Base-by-base conservation (phyloP, 2,888 invertebrate species). In the Mongoloraphidia duomilia region DNA sequence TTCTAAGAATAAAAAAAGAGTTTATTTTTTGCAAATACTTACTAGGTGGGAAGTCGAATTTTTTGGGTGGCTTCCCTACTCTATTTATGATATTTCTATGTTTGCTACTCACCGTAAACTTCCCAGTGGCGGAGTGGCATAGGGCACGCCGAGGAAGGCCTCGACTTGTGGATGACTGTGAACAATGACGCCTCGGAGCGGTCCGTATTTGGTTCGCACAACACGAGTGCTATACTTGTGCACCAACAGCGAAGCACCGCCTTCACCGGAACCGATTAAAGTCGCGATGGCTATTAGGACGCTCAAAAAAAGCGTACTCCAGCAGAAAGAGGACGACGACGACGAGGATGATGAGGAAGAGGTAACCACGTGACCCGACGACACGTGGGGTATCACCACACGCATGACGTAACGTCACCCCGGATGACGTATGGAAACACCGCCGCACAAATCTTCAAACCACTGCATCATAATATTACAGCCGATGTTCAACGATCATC, bases 141-240 rank as follows among this genome's bases (percentile, higher is more conserved):
- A 95, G 40, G 92, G 93, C 57, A 95, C 87, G 53, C 94, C 94
- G 53, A 92, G 78, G 67, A 89, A 95, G 13, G 89, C 89, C 70
- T 94, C 93, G 57, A 94, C 90, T 53, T 79, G 79, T 53, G 84
- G 85, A 65, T 84, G 79, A 56, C 83, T 79, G 62, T 86, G 83
- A 46, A 89, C 80, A 58, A 88, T 80, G 65, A 89, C 80, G 49
- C 92, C 94, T 43, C 91, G 79, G 61, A 94, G 70, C 52, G 84
- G 80, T 36, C 93, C 94, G 75, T 92, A 93, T 66, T 90, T 86
- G 57, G 93, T 94, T 63, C 81, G 79, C 56, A 93, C 85, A 54
- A 89, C 80, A 58, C 85, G 77, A 54, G 84, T 83, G 69, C 84
- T 84, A 70, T 85, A 85, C 66, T 85, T 85, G 68, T 84, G 84